A percentile compares a stretch with the other conserved stretches of the same genome.
phyloP scores from a whole-genome alignment of 2,797 vertebrate species.

The Triplophysa bombifrons region DNA sequence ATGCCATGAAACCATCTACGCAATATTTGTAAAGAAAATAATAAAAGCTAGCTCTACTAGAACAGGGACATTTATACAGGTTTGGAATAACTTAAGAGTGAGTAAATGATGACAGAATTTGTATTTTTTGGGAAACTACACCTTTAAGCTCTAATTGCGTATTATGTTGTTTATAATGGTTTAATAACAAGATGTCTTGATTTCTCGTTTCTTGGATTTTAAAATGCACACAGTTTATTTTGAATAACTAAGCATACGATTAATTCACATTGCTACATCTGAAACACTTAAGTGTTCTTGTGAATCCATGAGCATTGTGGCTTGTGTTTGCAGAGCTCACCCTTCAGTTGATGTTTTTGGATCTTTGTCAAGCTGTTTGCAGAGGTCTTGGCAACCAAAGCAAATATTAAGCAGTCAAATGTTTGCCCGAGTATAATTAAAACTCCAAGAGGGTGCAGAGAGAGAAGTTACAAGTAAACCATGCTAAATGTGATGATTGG shows the following conservation, averaged over 20 bases:
- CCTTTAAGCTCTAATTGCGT: too few relatives aligned
- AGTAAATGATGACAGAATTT: too few relatives aligned
- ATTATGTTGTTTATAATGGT: too few relatives aligned
- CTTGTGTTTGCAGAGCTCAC: slow-evolving; percentile 38
- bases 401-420: slow-evolving; percentile 63
- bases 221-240: slow-evolving; percentile 20
- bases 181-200: too few relatives aligned
- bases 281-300: slow-evolving; percentile 2
- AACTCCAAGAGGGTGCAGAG: slow-evolving; percentile 61
- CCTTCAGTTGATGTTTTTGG: slow-evolving; percentile 53
- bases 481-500: slow-evolving; percentile 44
- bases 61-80: too few relatives aligned
- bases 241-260: slow-evolving; percentile 28
- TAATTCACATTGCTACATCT: slow-evolving; percentile 38
- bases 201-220: background rate
- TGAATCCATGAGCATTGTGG: slow-evolving; percentile 4
- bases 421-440: slow-evolving; percentile 70
- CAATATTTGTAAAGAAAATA: too few relatives aligned
- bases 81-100: too few relatives aligned
- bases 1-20: too few relatives aligned
- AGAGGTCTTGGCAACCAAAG: slow-evolving; percentile 59
- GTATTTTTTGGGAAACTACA: too few relatives aligned
- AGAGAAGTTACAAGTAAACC: slow-evolving; percentile 18
- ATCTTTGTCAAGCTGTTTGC: slow-evolving; percentile 57
- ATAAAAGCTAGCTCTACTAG: too few relatives aligned